phyloP scores from a whole-genome alignment of 2,797 vertebrate genomes.

The Ctenopoma multispine region DNA sequence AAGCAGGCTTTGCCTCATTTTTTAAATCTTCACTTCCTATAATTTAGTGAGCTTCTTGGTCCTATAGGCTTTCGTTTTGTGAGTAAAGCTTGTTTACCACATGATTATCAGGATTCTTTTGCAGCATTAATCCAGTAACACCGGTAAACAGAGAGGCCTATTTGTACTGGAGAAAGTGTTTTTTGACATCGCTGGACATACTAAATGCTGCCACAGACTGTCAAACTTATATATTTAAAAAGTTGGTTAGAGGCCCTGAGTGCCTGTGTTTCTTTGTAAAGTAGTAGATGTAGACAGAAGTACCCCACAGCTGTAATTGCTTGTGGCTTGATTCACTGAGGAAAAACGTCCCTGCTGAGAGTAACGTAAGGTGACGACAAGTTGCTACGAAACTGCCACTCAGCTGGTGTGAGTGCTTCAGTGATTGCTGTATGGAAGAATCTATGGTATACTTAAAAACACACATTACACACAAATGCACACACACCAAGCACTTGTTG shows the following conservation, averaged over 20 bases:
- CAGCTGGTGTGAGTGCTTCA: constrained; percentile 5
- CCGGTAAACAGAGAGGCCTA: not conserved
- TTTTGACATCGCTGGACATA: not conserved
- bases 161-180: not conserved
- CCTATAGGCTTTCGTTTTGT: too few relatives aligned
- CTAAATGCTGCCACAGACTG: not conserved
- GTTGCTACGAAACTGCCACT: constrained; percentile 8
- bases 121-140: not conserved
- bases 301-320: not conserved
- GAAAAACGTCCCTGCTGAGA: constrained; percentile 9
- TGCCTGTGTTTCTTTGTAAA: not conserved
- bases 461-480: not conserved
- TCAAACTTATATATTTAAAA: not conserved
- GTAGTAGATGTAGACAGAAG: not conserved
- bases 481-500: constrained; percentile 2
- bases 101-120: too few relatives aligned
- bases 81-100: too few relatives aligned
- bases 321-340: constrained; percentile 4
- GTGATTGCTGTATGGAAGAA: not conserved
- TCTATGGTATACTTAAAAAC: not conserved
- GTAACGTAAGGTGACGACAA: not conserved
- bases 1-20: not conserved
- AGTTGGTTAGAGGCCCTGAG: not conserved
- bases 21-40: not conserved
- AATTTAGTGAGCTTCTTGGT: not conserved